phyloP scores from a whole-genome alignment of 1,140 invertebrate species.

The Caenorhabditis elegans region WBcel235 BX284603.4:9796501-9797000 shows the following conservation, averaged over 20 bases:
- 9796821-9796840: slow-evolving; percentile 19
- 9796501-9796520: neutral
- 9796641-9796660: neutral
- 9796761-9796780: too few relatives aligned
- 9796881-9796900: slow-evolving; percentile 90
- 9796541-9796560: neutral
- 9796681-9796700: neutral
- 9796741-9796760: too few relatives aligned
- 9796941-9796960: slow-evolving; percentile 67
- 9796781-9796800: neutral
- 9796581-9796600: too few relatives aligned
- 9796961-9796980: slow-evolving; percentile 79
- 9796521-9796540: neutral
- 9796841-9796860: slow-evolving; percentile 82
- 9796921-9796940: slow-evolving; percentile 75
- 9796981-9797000: slow-evolving; percentile 90
- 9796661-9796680: neutral
- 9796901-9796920: slow-evolving; percentile 90
- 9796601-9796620: too few relatives aligned
- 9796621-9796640: neutral
- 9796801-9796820: neutral
- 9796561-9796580: neutral
- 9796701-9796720: neutral
- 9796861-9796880: slow-evolving; percentile 90
- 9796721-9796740: neutral